Evolutionary conservation across 1,140 invertebrate species (phyloP).

Genomic region (Cotesia vestalis): DNA sequence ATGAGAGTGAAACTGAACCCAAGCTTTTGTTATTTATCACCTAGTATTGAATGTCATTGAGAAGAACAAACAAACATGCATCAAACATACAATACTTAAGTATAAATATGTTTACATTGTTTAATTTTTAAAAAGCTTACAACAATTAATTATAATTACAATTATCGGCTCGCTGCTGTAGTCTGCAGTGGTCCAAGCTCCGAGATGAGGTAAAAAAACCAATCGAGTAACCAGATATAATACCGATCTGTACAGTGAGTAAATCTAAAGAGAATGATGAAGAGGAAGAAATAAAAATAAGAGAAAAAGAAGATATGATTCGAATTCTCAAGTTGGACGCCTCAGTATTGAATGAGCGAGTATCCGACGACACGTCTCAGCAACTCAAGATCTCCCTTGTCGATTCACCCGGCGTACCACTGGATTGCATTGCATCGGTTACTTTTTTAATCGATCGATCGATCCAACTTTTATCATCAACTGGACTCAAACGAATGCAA

Average conservation of each 20-base stretch:
- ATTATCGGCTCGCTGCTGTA: no score
- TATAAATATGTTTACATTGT: no score
- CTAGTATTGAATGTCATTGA: background rate
- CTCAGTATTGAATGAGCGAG: background rate
- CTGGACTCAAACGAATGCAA: background rate
- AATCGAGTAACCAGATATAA: no score
- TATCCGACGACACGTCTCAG: constrained; percentile 34
- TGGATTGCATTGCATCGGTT: background rate
- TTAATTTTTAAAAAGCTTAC: no score
- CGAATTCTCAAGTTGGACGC: constrained; percentile 22
- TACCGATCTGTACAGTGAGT: no score
- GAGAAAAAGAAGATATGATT: constrained; percentile 13
- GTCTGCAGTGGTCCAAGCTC: no score
- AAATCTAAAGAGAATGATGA: no score
- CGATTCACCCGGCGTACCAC: constrained; percentile 17
- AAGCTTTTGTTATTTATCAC: constrained; percentile 17
- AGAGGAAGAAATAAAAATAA: no score
- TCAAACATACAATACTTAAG: no score
- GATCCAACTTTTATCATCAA: constrained; percentile 13
- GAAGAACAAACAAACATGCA: no score
- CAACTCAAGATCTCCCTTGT: constrained; percentile 26
- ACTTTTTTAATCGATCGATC: constrained; percentile 26
- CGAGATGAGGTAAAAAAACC: no score
- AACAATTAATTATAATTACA: no score
- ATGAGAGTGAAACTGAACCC: constrained; percentile 31